Evolutionary conservation across 2,888 invertebrate species (phyloP).

Genomic region (Fragum whitleyi): DNA sequence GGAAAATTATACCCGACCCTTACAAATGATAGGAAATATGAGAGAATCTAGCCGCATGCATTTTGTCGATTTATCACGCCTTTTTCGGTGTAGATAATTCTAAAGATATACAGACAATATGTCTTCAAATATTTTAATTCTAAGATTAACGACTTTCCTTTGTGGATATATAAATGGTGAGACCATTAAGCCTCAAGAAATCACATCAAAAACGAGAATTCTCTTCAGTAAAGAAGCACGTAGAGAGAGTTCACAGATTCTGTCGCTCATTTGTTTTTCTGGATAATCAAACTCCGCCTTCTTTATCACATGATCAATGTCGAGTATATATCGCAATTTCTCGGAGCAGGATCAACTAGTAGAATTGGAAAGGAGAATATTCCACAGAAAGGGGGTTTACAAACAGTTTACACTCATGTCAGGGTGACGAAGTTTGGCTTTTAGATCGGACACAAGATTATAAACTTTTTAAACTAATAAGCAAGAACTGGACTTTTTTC

Average conservation of each 20-base stretch:
- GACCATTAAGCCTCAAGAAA: slow-evolving; percentile 19
- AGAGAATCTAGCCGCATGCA: slow-evolving; percentile 2
- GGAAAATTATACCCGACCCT: slow-evolving; percentile 5
- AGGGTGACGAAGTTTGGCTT: background rate
- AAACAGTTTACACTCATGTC: background rate
- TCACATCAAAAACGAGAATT: slow-evolving; percentile 16
- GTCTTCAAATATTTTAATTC: slow-evolving; percentile 31
- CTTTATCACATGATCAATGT: background rate
- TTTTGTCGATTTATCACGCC: slow-evolving; percentile 10
- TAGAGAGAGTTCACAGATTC: background rate
- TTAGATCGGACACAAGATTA: slow-evolving; percentile 4
- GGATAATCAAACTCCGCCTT: slow-evolving; percentile 8
- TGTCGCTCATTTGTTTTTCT: slow-evolving; percentile 23
- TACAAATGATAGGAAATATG: background rate
- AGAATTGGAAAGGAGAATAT: slow-evolving; percentile 13
- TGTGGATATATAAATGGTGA: slow-evolving; percentile 18
- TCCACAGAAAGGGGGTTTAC: slow-evolving; percentile 9
- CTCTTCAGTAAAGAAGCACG: background rate
- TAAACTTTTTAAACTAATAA: background rate
- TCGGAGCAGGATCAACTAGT: slow-evolving; percentile 15
- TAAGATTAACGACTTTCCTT: slow-evolving; percentile 13
- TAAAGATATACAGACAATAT: slow-evolving; percentile 16
- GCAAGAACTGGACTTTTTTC: slow-evolving; percentile 29
- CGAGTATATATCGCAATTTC: slow-evolving; percentile 14
- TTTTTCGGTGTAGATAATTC: slow-evolving; percentile 11